Evolutionary conservation across 1,140 invertebrate genomes (phyloP).

Genomic region (Drosophila arawakana): DNA sequence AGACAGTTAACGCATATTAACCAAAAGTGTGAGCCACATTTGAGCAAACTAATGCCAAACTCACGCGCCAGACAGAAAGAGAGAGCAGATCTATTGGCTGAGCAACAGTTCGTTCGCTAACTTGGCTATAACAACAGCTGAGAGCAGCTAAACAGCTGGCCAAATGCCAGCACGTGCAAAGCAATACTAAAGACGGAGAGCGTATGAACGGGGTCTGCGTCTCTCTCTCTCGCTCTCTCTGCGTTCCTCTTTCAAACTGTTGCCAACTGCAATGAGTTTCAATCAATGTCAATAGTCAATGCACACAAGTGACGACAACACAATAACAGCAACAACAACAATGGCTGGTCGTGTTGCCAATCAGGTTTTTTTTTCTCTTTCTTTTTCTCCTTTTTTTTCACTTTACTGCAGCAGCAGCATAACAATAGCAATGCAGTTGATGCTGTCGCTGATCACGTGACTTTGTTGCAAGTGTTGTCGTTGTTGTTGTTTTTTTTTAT

Average conservation of each 20-base stretch:
- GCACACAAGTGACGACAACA: slow-evolving; percentile 43
- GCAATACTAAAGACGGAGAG: too few species aligned
- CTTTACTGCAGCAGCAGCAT: slow-evolving; percentile 4
- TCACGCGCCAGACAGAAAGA: slow-evolving; percentile 38
- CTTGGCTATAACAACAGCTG: slow-evolving; percentile 10
- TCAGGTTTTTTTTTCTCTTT: slow-evolving; percentile 41
- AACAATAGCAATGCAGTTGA: slow-evolving; percentile 49
- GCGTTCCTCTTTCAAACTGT: slow-evolving; percentile 3
- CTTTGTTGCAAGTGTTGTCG: slow-evolving; percentile 61
- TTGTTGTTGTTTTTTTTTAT: not conserved
- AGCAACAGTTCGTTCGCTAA: slow-evolving; percentile 13
- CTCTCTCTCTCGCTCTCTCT: slow-evolving; percentile 1
- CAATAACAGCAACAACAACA: slow-evolving; percentile 7
- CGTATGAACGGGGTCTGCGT: not conserved
- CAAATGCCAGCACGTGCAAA: slow-evolving; percentile 31
- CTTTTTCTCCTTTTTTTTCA: slow-evolving; percentile 18
- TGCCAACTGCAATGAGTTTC: slow-evolving; percentile 56
- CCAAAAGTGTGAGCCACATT: not conserved
- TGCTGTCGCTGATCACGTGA: slow-evolving; percentile 64
- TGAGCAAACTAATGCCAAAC: slow-evolving; percentile 39
- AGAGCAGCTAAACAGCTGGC: slow-evolving; percentile 10
- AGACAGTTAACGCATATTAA: slow-evolving; percentile 3
- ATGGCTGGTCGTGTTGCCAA: slow-evolving; percentile 44
- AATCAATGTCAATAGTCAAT: slow-evolving; percentile 74
- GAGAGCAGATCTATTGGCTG: not conserved